Evolutionary conservation across 2,113 vertebrate genomes (phyloP), one percentile per base, ranked within the genome.

Genomic region (Stegastes partitus): DNA sequence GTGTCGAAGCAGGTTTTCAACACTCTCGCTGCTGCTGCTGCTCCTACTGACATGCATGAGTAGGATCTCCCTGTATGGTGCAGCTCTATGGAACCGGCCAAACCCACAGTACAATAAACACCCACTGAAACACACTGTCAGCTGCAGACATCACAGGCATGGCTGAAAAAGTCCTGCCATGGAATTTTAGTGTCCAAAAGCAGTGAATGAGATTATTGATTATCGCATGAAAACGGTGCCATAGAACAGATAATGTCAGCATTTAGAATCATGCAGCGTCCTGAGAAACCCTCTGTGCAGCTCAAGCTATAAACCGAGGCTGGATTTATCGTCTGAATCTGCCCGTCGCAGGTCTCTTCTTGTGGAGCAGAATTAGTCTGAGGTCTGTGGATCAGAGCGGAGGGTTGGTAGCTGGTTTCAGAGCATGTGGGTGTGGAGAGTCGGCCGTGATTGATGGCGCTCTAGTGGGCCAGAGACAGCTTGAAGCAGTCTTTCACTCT

Each of bases 71-170:
- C 56, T 31, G 49, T 77, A 85, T 77, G 84, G 57, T 51, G 28
- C 39, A 54, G 74, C 44, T 69, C 65, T 25, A 56, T 78, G 57
- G 81, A 82, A 72, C 3, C 68, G 74, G 62, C 55, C 58, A 47
- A 86, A 77, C 44, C 82, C 80, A 77, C 74, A 72, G 68, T n/a
- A 53, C 54, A 73, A 61, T 81, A 87, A 83, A 87, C 76, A 77
- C 31, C 28, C 14, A 22, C 8, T 55, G 39, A 66, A 70, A 83
- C 59, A 62, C 25, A 74, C 64, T 68, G 69, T 71, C 75, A 61
- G 64, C 71, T 22, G 11, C 85, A 86, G 75, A 82, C 72, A 77
- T 78, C 65, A 68, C 70, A 74, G 55, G 75, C 72, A 51, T 49
- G 31, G 59, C 8, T n/a, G 66, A 59, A 68, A 26, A 34, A 37